phyloP scores from a whole-genome alignment of 2,113 vertebrate species.

The Macquaria ambigua region DNA sequence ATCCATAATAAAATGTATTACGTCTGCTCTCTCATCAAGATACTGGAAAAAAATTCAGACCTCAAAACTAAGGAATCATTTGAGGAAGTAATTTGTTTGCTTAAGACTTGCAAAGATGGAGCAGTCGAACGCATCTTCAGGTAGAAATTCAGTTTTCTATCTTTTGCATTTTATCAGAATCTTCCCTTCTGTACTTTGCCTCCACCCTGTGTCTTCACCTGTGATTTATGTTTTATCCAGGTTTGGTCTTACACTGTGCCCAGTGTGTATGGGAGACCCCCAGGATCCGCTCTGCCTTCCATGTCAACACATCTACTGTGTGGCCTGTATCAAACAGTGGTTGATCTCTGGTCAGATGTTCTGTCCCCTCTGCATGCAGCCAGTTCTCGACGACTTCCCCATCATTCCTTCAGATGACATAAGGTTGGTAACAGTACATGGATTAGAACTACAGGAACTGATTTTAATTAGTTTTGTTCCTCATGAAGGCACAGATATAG shows the following conservation, averaged over 20 bases:
- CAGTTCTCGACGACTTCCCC: conserved; percentile 71
- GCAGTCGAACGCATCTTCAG: conserved; percentile 83
- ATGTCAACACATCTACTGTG: conserved; percentile 90
- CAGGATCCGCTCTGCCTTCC: conserved; percentile 88
- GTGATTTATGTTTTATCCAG: conserved; percentile 70
- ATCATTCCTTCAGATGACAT: conserved; percentile 79
- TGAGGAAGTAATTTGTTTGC: conserved; percentile 84
- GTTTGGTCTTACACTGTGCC: conserved; percentile 80
- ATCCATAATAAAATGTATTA: neutral
- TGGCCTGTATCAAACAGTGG: conserved; percentile 85
- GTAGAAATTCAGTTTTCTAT: conserved; percentile 70
- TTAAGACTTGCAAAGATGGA: conserved; percentile 88
- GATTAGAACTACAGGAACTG: neutral
- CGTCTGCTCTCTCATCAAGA: conserved; percentile 77
- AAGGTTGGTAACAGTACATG: conserved; percentile 78
- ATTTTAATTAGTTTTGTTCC: neutral
- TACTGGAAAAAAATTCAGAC: conserved; percentile 86
- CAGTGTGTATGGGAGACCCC: conserved; percentile 86
- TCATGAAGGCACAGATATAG: neutral
- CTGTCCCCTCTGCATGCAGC: conserved; percentile 86
- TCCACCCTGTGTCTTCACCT: conserved; percentile 7
- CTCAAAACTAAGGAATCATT: conserved; percentile 89
- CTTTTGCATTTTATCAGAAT: neutral
- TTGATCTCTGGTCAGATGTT: conserved; percentile 84
- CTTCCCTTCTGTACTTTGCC: neutral